phyloP scores from a whole-genome alignment of 1,140 invertebrate genomes.

The Bombyx mori region ASM3026992v2 NC_085128.1:11915001-11915500 shows the following conservation, averaged over 20 bases:
- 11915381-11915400: conserved; percentile 63
- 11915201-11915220: no score
- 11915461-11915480: conserved; percentile 61
- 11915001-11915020: conserved; percentile 36
- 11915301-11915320: conserved; percentile 34
- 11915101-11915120: conserved; percentile 59
- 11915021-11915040: conserved; percentile 55
- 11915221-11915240: not conserved
- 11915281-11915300: conserved; percentile 16
- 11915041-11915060: conserved; percentile 66
- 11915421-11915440: conserved; percentile 69
- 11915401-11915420: conserved; percentile 70
- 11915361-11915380: conserved; percentile 56
- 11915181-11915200: no score
- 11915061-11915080: conserved; percentile 54
- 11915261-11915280: not conserved
- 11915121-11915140: conserved; percentile 64
- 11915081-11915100: conserved; percentile 64
- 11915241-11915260: not conserved
- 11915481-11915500: conserved; percentile 21
- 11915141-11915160: conserved; percentile 17
- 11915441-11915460: conserved; percentile 58
- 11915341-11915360: conserved; percentile 35
- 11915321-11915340: conserved; percentile 24
- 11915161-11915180: not conserved